Evolutionary conservation across 1,140 invertebrate genomes (phyloP), one percentile per base, ranked within the genome.

Genomic region (Ceratina japonica): DNA sequence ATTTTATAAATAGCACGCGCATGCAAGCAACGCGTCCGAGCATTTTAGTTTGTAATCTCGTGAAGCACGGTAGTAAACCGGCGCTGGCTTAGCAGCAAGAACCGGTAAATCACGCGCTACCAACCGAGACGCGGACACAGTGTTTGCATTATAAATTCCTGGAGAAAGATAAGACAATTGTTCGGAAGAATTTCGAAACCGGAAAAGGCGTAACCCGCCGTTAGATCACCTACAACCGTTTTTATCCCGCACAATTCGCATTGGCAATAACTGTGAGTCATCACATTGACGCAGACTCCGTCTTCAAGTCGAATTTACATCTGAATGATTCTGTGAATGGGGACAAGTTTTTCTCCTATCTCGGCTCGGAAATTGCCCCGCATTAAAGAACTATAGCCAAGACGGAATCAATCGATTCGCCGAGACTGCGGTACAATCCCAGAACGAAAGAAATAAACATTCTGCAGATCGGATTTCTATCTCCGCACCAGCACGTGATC

Each of bases 1-100:
- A 59, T 49, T 80, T 82, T 84, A 84, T 80, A 84, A 84, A 84
- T 84, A 84, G 73, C 59, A 31, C 64, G 54, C n/a, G n/a, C n/a
- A n/a, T n/a, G n/a, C 37, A 22, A 20, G 51, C 20, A 49, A 22
- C 22, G 24, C 62, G 31, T 20, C 15, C 2, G 8, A 64, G 15
- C 7, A 10, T n/a, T 24, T 44, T 61, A 24, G 22, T 31, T 31
- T 31, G 49, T 37, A 31, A 16, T 72, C 61, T 16, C 51, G 5
- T 7, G n/a, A 22, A 18, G 13, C 31, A 13, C 37, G 54, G 49
- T 27, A 12, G 49, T 27, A 12, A 49, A 24, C 13, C 37, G 37
- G 37, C 37, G 37, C 10, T 44, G 10, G 10, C 37, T 44, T 44
- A 44, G 37, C 37, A 0, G 5, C 27, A 31, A 2, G 10, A 44